Base-by-base conservation (phyloP, 2,113 vertebrate genomes). In the Vidua macroura region DNA sequence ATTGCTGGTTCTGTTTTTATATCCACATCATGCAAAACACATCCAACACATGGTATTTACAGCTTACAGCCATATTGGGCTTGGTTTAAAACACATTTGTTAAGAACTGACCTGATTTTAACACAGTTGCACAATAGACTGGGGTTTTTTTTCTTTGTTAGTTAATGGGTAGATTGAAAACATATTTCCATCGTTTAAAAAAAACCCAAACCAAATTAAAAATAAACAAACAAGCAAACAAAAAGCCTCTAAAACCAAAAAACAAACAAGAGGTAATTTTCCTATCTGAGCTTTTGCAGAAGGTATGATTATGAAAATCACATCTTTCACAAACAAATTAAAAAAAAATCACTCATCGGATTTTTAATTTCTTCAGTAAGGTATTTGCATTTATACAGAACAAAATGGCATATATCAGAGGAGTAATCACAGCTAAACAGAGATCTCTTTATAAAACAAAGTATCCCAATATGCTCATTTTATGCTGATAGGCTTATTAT, bases 311-410 rank as follows among this genome's bases (percentile, higher is more conserved):
- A 68, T 35, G 43, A 76, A 88, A 94, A 70, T 55, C 3, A 11
- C 60, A 8, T 16, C 0, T 88, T 86, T 39, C 39, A 58, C 1
- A 62, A 90, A 39, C 0, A 2, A 24, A 39, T 37, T 72, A 59
- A 35, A 41, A 73, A 35, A 13, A 21, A 67, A 8, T 1, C 4
- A 28, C 10, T 52, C 4, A 10, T 0, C 1, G 21, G 9, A 69
- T 63, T 48, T 81, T 30, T 49, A 25, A 37, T 74, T 3, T 53
- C 77, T 78, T 69, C 43, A 44, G 13, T 35, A 37, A 70, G 22
- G 8, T 31, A 35, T 55, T 56, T 93, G 19, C 10, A 85, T 12
- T 33, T 56, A 20, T 16, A 35, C 16, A 80, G 79, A 79, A 87
- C 1, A 48, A 80, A 85, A 56, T 48, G 9, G 7, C 6, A 14